phyloP scores from a whole-genome alignment of 2,888 invertebrate genomes.

The Periphyllus acericola region DNA sequence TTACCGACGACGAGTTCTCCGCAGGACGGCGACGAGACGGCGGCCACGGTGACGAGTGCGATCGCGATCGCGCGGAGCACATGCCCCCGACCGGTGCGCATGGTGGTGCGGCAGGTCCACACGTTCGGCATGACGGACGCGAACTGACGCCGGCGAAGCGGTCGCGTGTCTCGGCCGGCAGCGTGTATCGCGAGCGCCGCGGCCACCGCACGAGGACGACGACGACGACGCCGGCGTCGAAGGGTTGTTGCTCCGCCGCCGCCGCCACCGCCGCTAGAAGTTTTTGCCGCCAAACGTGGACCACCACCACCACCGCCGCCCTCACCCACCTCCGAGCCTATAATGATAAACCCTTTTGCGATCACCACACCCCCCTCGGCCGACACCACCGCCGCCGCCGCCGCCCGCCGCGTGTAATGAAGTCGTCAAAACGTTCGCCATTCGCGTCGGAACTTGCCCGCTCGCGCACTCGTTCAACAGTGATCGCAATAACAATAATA shows the following conservation, averaged over 20 bases:
- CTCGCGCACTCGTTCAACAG: too few relatives aligned
- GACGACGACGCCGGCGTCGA: background rate
- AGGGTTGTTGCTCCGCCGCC: constrained; percentile 43
- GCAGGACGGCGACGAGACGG: background rate
- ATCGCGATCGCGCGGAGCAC: constrained; percentile 56
- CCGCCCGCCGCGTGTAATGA: constrained; percentile 6
- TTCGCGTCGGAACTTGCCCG: background rate
- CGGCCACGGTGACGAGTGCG: background rate
- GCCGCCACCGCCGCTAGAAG: background rate
- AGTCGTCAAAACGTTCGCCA: constrained; percentile 27
- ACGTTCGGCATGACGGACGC: constrained; percentile 44
- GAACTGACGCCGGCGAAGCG: constrained; percentile 36
- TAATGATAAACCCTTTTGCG: constrained; percentile 33
- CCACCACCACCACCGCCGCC: constrained; percentile 14
- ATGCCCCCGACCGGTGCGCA: constrained; percentile 41
- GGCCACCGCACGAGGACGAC: background rate
- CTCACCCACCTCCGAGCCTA: background rate
- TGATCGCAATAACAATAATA: too few relatives aligned
- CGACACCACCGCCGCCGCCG: background rate
- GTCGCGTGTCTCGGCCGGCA: constrained; percentile 49
- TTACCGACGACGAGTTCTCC: constrained; percentile 35
- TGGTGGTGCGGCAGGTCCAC: constrained; percentile 41
- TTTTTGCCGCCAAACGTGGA: constrained; percentile 44
- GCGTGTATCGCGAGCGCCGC: background rate
- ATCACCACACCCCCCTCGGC: constrained; percentile 31